Evolutionary conservation across 2,797 vertebrate species (phyloP).

Genomic region (Numenius phaeopus): DNA sequence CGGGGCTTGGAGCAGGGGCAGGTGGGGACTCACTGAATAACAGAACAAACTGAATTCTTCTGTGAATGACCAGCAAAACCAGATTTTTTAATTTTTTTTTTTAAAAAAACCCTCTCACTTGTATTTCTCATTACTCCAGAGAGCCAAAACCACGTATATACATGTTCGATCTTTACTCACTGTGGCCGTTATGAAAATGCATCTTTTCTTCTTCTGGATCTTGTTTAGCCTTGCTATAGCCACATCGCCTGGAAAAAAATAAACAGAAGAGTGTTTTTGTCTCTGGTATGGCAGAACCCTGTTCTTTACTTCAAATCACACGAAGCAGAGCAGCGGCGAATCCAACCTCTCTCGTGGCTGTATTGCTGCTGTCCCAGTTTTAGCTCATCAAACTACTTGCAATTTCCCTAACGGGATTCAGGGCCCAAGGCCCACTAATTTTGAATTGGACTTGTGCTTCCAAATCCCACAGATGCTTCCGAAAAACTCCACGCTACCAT

Average conservation of each 20-base stretch:
- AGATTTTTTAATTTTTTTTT: neutral
- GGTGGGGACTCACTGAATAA: neutral
- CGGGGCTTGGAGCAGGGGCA: neutral
- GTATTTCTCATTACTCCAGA: neutral
- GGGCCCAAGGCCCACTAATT: neutral
- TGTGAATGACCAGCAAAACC: neutral
- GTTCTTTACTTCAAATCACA: neutral
- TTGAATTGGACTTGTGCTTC: slow-evolving; percentile 35
- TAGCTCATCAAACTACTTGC: slow-evolving; percentile 29
- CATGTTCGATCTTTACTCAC: slow-evolving; percentile 82
- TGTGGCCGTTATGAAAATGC: slow-evolving; percentile 99
- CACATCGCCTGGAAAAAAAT: slow-evolving; percentile 86
- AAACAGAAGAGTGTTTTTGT: neutral
- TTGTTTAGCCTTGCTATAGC: slow-evolving; percentile 98
- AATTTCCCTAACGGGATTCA: neutral
- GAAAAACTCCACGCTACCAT: neutral
- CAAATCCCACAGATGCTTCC: slow-evolving; percentile 32
- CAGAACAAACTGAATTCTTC: neutral
- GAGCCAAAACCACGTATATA: neutral
- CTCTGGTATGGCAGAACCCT: neutral
- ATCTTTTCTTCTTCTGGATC: slow-evolving; percentile 99
- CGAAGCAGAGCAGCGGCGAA: neutral
- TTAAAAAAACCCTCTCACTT: neutral
- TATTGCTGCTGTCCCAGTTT: slow-evolving; percentile 44
- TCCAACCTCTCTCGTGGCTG: neutral